Percentiles rank a stretch among this genome's conserved stretches.
Evolutionary conservation across 2,797 vertebrate genomes (phyloP).

Genomic region (Poecilia velifera): DNA sequence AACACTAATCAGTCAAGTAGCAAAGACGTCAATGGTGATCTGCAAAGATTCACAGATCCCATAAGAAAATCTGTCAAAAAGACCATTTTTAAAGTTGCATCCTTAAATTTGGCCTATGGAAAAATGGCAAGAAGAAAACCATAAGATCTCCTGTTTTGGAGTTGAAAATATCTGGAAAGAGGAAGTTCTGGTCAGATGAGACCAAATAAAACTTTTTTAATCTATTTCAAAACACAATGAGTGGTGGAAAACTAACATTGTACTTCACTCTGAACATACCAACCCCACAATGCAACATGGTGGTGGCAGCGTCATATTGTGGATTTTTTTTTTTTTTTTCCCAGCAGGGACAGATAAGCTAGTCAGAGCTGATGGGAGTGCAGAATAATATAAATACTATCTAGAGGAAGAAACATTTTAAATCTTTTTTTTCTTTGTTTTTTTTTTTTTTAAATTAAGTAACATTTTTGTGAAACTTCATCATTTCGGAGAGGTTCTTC

Average conservation of each 20-base stretch:
- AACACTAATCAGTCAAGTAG: background rate
- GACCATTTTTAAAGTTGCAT: background rate
- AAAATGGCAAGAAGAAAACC: background rate
- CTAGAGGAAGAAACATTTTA: background rate
- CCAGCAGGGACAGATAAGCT: background rate
- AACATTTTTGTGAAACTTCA: background rate
- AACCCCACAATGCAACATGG: background rate
- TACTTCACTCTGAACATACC: background rate
- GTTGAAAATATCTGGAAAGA: background rate
- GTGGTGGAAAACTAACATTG: background rate
- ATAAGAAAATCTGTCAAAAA: background rate
- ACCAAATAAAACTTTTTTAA: background rate
- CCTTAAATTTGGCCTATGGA: background rate
- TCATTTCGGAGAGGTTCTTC: background rate
- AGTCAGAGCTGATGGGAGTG: background rate
- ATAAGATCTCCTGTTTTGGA: background rate
- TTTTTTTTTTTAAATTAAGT: background rate
- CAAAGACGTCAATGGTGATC: background rate
- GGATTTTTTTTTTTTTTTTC: background rate
- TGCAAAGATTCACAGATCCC: background rate
- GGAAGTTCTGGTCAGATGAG: background rate
- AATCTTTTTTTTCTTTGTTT: background rate
- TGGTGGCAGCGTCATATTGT: background rate
- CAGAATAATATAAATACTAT: background rate
- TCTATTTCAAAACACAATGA: background rate